Percentiles rank a stretch among this genome's conserved stretches.
Evolutionary conservation across 1,140 invertebrate genomes (phyloP).

Genomic region (Solenopsis fugax): DNA sequence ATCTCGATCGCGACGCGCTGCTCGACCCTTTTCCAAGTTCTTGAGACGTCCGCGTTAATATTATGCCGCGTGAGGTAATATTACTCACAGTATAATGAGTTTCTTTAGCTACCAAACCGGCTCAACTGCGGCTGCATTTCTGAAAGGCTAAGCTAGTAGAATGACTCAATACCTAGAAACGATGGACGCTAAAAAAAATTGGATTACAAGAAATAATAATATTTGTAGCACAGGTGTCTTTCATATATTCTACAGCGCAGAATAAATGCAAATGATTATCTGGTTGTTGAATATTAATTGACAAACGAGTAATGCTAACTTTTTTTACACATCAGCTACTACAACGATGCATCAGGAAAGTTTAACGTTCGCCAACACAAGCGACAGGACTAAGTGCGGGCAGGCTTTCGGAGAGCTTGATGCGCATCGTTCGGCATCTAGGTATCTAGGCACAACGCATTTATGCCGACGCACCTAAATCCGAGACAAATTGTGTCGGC

Average conservation of each 20-base stretch:
- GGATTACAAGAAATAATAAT: neutral
- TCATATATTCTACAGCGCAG: neutral
- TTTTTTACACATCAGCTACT: neutral
- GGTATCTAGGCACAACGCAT: constrained; percentile 5
- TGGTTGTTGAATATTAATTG: neutral
- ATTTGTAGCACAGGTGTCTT: too few species aligned
- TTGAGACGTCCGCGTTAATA: constrained; percentile 59
- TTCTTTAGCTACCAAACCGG: constrained; percentile 41
- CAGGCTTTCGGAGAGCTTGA: neutral
- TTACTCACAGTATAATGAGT: constrained; percentile 46
- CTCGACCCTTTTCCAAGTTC: constrained; percentile 64
- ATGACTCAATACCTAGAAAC: constrained; percentile 26
- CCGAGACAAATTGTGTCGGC: constrained; percentile 85
- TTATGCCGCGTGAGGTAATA: constrained; percentile 55
- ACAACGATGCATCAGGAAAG: neutral
- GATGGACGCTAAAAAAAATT: constrained; percentile 1
- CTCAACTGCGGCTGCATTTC: constrained; percentile 25
- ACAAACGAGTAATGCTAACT: neutral
- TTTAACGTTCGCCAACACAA: constrained; percentile 12
- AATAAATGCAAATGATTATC: neutral
- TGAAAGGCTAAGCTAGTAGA: constrained; percentile 4
- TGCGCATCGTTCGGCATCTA: neutral
- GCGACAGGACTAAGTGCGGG: neutral
- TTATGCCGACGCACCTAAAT: constrained; percentile 70
- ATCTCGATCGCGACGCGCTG: constrained; percentile 56